Base-by-base conservation (phyloP, 2,113 vertebrate genomes). In the Erythrolamprus reginae region DNA sequence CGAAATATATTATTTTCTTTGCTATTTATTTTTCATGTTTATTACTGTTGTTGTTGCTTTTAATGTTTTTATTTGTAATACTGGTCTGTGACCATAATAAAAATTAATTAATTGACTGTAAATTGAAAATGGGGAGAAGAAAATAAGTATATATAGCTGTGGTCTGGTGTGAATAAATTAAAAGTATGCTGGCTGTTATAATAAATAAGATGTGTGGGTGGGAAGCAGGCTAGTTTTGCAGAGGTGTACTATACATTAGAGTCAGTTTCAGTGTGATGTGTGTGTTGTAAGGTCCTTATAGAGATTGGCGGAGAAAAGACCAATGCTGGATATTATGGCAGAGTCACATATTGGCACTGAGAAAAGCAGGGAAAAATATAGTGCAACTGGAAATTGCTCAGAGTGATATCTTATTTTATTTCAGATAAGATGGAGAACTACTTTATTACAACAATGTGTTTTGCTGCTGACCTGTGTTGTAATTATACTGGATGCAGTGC, bases 361-460 rank as follows among this genome's bases (percentile, higher is more conserved):
- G 19, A 83, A 21, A 47, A 83, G 82, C 82, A 47, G 9, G 33
- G 42, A 10, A 83, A 83, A 83, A 21, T 42, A 42, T 17, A 83
- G 42, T 17, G 23, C 21, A 19, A 8, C 19, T 47, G 24, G 38
- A 90, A 86, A 53, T 10, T 86, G 52, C 45, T 90, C 84, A 65
- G 50, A 94, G 84, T 55, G 33, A 87, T 88, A 88, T 2, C n/a
- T 56, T 91, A 47, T 94, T 92, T 95, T 90, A 47, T 96, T 97
- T 92, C 97, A 99, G 98, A 98, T 98, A 98, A 97, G 95, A 92
- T 96, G 96, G 93, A 95, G 92, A 93, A 93, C 93, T 87, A 4
- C 96, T 89, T 86, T 93, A 91, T 91, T 89, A 48, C 96, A 95
- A 3, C 92, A 94, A 70, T 96, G 96, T 94, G 95, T 97, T 95